Base-by-base conservation (phyloP, 2,113 vertebrate species). In the Aldabrachelys gigantea region DNA sequence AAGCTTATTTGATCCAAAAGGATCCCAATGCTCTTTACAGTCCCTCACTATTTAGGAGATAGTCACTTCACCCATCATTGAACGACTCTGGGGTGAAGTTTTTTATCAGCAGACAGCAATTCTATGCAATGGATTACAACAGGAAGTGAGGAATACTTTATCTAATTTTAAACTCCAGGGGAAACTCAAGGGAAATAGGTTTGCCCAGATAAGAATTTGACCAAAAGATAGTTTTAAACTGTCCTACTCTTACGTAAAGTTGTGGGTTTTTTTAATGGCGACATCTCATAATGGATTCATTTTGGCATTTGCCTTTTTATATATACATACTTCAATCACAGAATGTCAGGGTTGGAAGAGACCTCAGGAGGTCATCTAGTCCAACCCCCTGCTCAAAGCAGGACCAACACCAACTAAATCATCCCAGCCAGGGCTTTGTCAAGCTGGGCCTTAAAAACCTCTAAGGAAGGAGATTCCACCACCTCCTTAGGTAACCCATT, bases 281-380 rank as follows among this genome's bases (percentile, higher is more conserved):
- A 95, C 80, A 87, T 88, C 94, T 88, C 49, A 38, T 72, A 54
- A 82, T 89, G 35, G 93, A 95, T 94, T 95, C 53, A 49, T 93
- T 95, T 84, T 81, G 95, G 49, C 89, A 82, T 91, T 95, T 97
- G 94, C 57, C 41, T 95, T 93, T 96, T 95, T 93, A 96, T 94
- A 52, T 95, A 97, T 96, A 96, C 96, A 96, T 90, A 89, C 93
- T 93, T 97, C 96, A 96, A 9, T 54, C 53, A 54, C 22, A 54
- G 53, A 54, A 54, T 7, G 8, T 54, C 9, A 54, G 53, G 53
- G 53, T 22, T 54, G 53, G 21, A 54, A 54, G 53, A 4, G 21
- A 54, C 21, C 53, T 54, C 53, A 54, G 53, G 53, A 54, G 53
- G 2, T 54, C 53, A 54, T 54, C 21, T 54, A 54, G 53, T 54